Evolutionary conservation across 2,888 invertebrate genomes (phyloP).

Genomic region (Sinelater perroti): DNA sequence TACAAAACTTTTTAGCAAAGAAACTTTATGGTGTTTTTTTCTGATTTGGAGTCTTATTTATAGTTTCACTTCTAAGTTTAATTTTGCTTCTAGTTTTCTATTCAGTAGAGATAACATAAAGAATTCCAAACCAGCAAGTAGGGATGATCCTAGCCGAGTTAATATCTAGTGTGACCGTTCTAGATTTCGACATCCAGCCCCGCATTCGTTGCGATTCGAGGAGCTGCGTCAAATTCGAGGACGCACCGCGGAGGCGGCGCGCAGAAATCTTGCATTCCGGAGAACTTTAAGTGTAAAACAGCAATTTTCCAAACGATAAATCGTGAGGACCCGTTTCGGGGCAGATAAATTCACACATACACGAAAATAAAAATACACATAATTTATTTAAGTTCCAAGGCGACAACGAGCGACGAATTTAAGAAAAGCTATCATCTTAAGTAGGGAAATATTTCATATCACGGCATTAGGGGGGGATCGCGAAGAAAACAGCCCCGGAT

Average conservation of each 20-base stretch:
- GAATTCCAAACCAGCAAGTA: too few species aligned
- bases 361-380: slow-evolving; percentile 56
- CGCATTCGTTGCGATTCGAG: too few species aligned
- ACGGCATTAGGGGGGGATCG: slow-evolving; percentile 52
- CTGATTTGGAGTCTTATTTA: too few species aligned
- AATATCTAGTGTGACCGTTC: too few species aligned
- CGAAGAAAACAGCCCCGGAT: slow-evolving; percentile 45
- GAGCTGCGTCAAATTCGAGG: slow-evolving; percentile 7
- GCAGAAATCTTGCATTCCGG: slow-evolving; percentile 29
- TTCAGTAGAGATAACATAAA: too few species aligned
- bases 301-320: slow-evolving; percentile 41
- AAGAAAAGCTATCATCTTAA: slow-evolving; percentile 64
- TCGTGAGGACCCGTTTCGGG: slow-evolving; percentile 38
- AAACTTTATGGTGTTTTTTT: too few species aligned
- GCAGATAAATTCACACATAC: slow-evolving; percentile 56
- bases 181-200: too few species aligned
- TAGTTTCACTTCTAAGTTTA: too few species aligned
- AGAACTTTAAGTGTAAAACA: slow-evolving; percentile 36
- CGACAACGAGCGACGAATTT: slow-evolving; percentile 60
- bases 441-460: slow-evolving; percentile 63
- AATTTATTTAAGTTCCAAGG: slow-evolving; percentile 59
- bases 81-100: too few species aligned
- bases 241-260: not conserved
- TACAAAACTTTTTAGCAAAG: too few species aligned
- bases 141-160: too few species aligned